Conservation (phyloP, 1,140 invertebrate species). For the Oncopodura yosiiana region DNA sequence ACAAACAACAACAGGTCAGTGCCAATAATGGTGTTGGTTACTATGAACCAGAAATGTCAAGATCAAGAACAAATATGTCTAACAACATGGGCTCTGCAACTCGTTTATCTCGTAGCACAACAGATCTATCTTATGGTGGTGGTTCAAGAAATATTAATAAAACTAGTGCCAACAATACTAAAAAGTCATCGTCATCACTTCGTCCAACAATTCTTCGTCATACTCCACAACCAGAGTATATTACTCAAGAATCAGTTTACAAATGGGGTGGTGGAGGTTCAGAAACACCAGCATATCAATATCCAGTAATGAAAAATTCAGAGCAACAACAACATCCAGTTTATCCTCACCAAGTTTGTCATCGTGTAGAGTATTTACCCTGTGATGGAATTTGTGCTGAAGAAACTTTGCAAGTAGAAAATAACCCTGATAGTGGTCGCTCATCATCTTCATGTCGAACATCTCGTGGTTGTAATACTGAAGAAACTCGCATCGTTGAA, state of each 20-base stretch:
- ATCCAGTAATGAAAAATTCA: too few relatives aligned
- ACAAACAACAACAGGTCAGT: background rate
- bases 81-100: too few relatives aligned
- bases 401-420: constrained; percentile 22
- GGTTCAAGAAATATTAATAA: too few relatives aligned
- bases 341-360: constrained; percentile 11
- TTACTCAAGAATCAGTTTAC: constrained; percentile 34
- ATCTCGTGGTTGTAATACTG: constrained; percentile 31
- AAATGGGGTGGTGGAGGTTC: constrained; percentile 30
- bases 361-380: constrained; percentile 34
- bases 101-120: too few relatives aligned
- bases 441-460: constrained; percentile 28
- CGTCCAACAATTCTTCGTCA: too few relatives aligned
- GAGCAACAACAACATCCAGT: background rate
- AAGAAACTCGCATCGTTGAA: constrained; percentile 31
- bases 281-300: background rate
- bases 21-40: background rate
- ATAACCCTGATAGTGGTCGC: constrained; percentile 12
- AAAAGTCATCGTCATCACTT: too few relatives aligned
- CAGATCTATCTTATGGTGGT: too few relatives aligned
- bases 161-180: too few relatives aligned
- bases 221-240: too few relatives aligned
- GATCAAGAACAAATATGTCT: background rate
- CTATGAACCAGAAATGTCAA: background rate
- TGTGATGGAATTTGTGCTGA: constrained; percentile 35